Evolutionary conservation across 2,888 invertebrate species (phyloP).

Genomic region (Drosophila multiciliata): DNA sequence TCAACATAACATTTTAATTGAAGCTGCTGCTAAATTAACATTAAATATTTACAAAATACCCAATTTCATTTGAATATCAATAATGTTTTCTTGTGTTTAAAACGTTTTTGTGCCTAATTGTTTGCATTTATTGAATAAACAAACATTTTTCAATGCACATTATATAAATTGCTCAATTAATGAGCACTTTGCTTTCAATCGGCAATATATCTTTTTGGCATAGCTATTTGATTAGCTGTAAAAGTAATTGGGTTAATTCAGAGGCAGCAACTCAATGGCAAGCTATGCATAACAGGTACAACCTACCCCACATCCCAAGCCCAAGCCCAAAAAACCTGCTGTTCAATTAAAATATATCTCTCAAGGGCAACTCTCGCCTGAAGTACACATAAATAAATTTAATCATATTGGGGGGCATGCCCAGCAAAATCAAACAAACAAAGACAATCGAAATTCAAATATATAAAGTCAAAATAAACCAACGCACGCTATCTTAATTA

Average conservation of each 20-base stretch:
- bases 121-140: conserved; percentile 4
- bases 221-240: conserved; percentile 19
- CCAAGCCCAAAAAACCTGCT: background rate
- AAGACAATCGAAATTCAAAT: conserved; percentile 19
- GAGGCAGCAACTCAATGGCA: conserved; percentile 18
- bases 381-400: conserved; percentile 60
- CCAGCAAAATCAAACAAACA: conserved; percentile 43
- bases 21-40: background rate
- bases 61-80: background rate
- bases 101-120: background rate
- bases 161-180: conserved; percentile 31
- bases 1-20: background rate
- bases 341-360: conserved; percentile 10
- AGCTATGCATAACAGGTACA: conserved; percentile 29
- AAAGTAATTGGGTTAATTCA: conserved; percentile 35
- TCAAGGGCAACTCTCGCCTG: conserved; percentile 54
- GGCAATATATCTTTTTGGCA: background rate
- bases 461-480: conserved; percentile 20
- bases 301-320: background rate
- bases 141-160: background rate
- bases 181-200: conserved; percentile 11
- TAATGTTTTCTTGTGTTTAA: background rate
- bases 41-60: background rate
- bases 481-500: conserved; percentile 63
- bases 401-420: conserved; percentile 33